Evolutionary conservation across 2,888 invertebrate genomes (phyloP).

Genomic region (Scaptomyza flava): DNA sequence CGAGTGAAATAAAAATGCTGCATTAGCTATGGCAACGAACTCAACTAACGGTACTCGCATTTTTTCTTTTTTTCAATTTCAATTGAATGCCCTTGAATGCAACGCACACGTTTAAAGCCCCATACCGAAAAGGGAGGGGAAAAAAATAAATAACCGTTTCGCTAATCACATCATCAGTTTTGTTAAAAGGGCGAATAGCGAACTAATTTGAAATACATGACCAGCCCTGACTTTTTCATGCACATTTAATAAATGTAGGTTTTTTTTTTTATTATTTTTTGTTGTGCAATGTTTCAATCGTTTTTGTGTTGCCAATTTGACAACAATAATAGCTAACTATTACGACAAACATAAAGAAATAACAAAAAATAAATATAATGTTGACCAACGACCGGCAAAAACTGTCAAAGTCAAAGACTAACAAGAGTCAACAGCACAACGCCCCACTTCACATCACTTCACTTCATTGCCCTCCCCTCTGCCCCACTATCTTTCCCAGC

Average conservation of each 20-base stretch:
- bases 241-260: slow-evolving; percentile 11
- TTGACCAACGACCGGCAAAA: slow-evolving; percentile 30
- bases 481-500: background rate
- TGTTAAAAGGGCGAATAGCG: slow-evolving; percentile 53
- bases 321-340: slow-evolving; percentile 27
- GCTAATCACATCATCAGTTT: slow-evolving; percentile 40
- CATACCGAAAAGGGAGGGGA: slow-evolving; percentile 36
- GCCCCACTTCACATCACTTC: slow-evolving; percentile 22
- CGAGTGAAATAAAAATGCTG: slow-evolving; percentile 9
- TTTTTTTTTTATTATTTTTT: too few species aligned
- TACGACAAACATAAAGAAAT: slow-evolving; percentile 4
- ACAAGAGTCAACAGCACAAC: slow-evolving; percentile 36
- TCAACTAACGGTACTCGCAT: slow-evolving; percentile 31
- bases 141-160: slow-evolving; percentile 18
- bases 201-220: slow-evolving; percentile 49
- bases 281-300: background rate
- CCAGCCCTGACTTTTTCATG: slow-evolving; percentile 37
- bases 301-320: slow-evolving; percentile 35
- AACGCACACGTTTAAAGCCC: slow-evolving; percentile 62
- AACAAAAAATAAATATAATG: slow-evolving; percentile 1
- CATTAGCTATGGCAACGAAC: slow-evolving; percentile 60
- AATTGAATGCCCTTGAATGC: slow-evolving; percentile 39
- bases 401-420: slow-evolving; percentile 68
- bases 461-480: background rate
- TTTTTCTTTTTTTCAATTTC: background rate